phyloP scores from a whole-genome alignment of 2,888 invertebrate genomes.

The Bombyx huttoni region DNA sequence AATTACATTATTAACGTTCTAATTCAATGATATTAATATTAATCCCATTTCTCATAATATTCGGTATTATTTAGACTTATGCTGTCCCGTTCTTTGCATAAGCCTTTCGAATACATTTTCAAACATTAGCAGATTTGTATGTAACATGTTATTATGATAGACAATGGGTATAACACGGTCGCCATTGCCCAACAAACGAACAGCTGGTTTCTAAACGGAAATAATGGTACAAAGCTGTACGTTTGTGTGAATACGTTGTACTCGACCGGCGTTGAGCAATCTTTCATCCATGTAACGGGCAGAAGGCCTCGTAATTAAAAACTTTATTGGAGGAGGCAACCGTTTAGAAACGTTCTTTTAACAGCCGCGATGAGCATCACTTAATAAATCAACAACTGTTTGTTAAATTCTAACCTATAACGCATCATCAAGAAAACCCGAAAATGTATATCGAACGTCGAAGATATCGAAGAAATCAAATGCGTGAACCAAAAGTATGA shows the following conservation, averaged over 20 bases:
- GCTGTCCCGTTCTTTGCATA: no score
- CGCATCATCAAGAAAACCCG: no score
- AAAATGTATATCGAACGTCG: no score
- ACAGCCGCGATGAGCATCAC: neutral
- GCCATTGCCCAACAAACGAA: constrained; percentile 39
- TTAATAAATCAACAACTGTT: neutral
- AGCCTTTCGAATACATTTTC: no score
- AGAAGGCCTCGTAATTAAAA: constrained; percentile 44
- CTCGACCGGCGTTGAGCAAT: constrained; percentile 34
- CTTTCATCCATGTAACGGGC: constrained; percentile 45
- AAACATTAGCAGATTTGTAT: neutral
- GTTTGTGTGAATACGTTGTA: constrained; percentile 24
- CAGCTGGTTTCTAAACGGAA: constrained; percentile 56
- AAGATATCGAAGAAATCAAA: no score
- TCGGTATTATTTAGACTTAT: no score
- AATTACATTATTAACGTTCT: no score
- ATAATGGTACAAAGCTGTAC: constrained; percentile 25
- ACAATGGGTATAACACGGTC: constrained; percentile 8
- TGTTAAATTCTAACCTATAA: no score
- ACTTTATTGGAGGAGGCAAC: constrained; percentile 26
- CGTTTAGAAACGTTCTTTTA: constrained; percentile 4
- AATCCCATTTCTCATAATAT: no score
- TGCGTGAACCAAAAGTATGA: no score
- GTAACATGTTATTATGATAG: neutral
- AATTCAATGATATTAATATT: no score